These are phyloP conservation scores for Pterobdella sp. DNA, from an alignment of 2,888 invertebrate species.

Conservation along the genomic window DNA sequence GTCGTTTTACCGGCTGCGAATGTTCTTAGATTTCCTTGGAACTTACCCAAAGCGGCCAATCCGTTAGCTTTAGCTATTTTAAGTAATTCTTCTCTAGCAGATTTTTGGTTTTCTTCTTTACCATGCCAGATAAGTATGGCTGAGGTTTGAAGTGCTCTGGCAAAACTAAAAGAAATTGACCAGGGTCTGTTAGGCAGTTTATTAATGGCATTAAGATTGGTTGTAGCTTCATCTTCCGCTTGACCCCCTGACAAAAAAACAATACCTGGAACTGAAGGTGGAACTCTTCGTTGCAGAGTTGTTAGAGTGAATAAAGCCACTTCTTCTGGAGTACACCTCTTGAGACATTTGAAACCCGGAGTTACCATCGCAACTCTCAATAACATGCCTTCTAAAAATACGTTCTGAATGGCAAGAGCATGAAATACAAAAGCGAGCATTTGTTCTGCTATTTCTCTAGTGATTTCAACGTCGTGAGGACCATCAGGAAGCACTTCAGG, in stretches of 20 bases:
- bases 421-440: conserved; percentile 91
- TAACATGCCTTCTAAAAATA: conserved; percentile 91
- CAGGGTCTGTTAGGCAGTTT: conserved; percentile 73
- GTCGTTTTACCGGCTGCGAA: conserved; percentile 77
- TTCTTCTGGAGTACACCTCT: conserved; percentile 70
- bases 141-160: conserved; percentile 91
- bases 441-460: conserved; percentile 88
- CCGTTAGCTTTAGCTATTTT: conserved; percentile 92
- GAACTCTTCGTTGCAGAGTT: conserved; percentile 84
- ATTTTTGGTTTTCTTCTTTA: conserved; percentile 74
- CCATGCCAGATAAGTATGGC: conserved; percentile 91
- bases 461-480: conserved; percentile 83
- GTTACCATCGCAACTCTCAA: conserved; percentile 99
- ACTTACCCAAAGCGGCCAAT: conserved; percentile 80
- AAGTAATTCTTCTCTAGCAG: conserved; percentile 78
- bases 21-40: conserved; percentile 72
- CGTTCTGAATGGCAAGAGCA: conserved; percentile 91
- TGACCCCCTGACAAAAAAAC: conserved; percentile 98
- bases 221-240: conserved; percentile 92
- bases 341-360: conserved; percentile 67
- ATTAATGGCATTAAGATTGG: conserved; percentile 94
- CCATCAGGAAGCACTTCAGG: conserved; percentile 97
- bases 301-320: conserved; percentile 76
- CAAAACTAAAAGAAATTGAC: conserved; percentile 95
- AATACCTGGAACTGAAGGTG: conserved; percentile 88